These are phyloP conservation scores for Akabosia matsudoensis DNA, from an alignment of 1,140 invertebrate genomes.

Conservation along the genomic window DNA sequence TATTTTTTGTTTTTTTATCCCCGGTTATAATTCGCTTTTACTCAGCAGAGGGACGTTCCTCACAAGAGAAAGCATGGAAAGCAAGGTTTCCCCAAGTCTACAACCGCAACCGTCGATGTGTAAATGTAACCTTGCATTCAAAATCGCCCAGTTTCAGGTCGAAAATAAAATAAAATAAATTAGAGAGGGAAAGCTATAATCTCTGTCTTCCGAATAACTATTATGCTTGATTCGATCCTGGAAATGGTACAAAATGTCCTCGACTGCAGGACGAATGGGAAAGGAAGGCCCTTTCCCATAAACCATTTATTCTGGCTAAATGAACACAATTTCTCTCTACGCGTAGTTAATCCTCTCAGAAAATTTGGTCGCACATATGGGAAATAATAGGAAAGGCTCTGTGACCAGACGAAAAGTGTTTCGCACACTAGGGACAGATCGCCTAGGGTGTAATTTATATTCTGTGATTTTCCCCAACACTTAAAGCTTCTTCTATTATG, in stretches of 20 bases:
- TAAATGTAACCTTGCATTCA: too few relatives aligned
- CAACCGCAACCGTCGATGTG: too few relatives aligned
- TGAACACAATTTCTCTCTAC: background rate
- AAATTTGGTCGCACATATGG: background rate
- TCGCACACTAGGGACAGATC: background rate
- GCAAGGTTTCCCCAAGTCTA: too few relatives aligned
- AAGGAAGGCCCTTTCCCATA: background rate
- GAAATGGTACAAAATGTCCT: background rate
- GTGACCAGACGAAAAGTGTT: constrained; percentile 14
- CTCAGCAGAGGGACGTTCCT: too few relatives aligned
- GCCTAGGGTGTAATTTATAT: constrained; percentile 3
- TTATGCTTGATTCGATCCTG: background rate
- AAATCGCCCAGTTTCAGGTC: too few relatives aligned
- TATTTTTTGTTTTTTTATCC: too few relatives aligned
- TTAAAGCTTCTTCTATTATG: background rate
- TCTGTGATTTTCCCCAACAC: constrained; percentile 10
- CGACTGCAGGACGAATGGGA: background rate
- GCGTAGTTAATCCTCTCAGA: background rate
- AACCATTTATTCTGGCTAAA: background rate
- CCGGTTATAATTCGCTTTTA: too few relatives aligned
- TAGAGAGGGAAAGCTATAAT: too few relatives aligned
- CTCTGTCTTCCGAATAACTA: background rate
- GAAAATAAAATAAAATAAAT: too few relatives aligned
- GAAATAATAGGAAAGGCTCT: background rate
- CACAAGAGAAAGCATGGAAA: too few relatives aligned